Conservation (phyloP, 1,140 invertebrate genomes). For the Leptonema lineaticorne region DNA sequence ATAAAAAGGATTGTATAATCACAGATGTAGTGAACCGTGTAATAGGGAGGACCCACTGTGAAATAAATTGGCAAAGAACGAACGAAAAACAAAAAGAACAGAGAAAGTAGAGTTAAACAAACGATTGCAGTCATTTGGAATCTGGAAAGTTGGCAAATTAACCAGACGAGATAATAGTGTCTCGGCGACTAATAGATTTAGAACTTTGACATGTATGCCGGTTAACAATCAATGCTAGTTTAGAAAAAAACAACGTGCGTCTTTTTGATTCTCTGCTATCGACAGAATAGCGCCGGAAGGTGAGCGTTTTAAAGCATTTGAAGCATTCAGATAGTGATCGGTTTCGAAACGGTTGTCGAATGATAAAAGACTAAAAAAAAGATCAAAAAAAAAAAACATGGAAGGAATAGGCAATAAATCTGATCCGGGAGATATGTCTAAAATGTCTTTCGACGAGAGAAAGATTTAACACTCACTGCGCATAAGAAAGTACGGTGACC, state of each 20-base stretch:
- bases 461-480: conserved; percentile 10
- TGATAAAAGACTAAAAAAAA: background rate
- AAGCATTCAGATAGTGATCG: conserved; percentile 6
- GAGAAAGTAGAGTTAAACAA: background rate
- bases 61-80: background rate
- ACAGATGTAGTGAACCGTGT: too few relatives aligned
- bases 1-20: too few relatives aligned
- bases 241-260: too few relatives aligned
- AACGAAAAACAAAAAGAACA: background rate
- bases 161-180: background rate
- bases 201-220: background rate
- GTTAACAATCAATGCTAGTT: background rate
- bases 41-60: too few relatives aligned
- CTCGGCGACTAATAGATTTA: background rate
- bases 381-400: too few relatives aligned
- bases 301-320: conserved; percentile 6
- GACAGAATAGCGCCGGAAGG: background rate
- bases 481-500: background rate
- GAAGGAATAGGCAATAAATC: conserved; percentile 6
- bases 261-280: too few relatives aligned
- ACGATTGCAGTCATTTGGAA: background rate
- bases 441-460: conserved; percentile 8
- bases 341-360: conserved; percentile 9
- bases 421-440: conserved; percentile 11
- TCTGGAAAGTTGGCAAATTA: background rate